Evolutionary conservation across 2,888 invertebrate species (phyloP).

Genomic region (Thera obeliscata): DNA sequence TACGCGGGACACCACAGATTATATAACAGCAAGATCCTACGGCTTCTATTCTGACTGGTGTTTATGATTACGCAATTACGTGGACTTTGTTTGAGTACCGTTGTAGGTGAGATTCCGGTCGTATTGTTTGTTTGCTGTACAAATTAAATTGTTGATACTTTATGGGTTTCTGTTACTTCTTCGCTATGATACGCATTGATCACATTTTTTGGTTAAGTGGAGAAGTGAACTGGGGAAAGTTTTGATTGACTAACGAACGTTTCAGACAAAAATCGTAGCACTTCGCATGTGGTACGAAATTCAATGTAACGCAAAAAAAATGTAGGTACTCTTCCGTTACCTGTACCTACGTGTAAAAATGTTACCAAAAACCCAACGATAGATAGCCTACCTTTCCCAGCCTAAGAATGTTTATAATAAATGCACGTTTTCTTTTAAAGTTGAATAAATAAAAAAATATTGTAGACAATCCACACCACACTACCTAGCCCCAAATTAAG

Average conservation of each 20-base stretch:
- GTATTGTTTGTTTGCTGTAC: constrained; percentile 16
- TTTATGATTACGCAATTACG: constrained; percentile 30
- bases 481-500: too few relatives aligned
- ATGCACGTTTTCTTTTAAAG: too few relatives aligned
- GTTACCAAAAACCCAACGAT: not conserved
- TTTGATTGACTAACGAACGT: too few relatives aligned
- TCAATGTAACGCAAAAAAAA: not conserved
- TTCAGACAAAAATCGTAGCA: not conserved
- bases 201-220: not conserved
- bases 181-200: not conserved
- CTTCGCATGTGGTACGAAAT: not conserved
- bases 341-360: not conserved
- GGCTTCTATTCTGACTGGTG: constrained; percentile 36
- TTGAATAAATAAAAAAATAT: too few relatives aligned
- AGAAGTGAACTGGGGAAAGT: too few relatives aligned
- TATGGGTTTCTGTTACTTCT: not conserved
- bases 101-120: constrained; percentile 21
- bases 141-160: constrained; percentile 10
- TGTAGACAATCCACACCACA: too few relatives aligned
- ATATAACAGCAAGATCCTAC: constrained; percentile 15
- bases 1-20: constrained; percentile 32
- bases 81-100: constrained; percentile 24
- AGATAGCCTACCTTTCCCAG: too few relatives aligned
- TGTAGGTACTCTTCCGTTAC: not conserved
- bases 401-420: too few relatives aligned